Conservation (phyloP, 2,797 vertebrate genomes). For the Siniperca scherzeri region DNA sequence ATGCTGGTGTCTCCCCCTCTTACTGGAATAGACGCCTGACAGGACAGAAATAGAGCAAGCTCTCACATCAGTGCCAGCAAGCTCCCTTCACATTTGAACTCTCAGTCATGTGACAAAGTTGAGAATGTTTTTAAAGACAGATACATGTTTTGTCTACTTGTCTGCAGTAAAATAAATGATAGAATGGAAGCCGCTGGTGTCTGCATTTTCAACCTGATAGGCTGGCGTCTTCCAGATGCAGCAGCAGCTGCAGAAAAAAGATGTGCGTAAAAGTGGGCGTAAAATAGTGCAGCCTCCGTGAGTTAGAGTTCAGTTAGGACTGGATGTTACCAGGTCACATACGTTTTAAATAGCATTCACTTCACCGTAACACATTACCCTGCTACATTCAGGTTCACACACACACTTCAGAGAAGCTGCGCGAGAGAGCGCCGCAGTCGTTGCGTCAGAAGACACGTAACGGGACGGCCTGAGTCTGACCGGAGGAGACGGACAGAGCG, state of each 20-base stretch:
- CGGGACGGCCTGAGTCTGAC: conserved; percentile 44
- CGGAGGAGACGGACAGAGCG: conserved; percentile 3
- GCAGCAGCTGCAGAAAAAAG: not conserved
- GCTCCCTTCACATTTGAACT: conserved; percentile 33
- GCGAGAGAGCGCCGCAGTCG: conserved; percentile 49
- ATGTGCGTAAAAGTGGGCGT: conserved; percentile 27
- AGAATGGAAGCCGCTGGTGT: not conserved
- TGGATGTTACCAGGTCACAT: no score
- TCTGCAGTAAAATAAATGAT: not conserved
- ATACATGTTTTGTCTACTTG: not conserved
- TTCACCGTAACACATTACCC: not conserved
- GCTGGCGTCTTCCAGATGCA: no score
- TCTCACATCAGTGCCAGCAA: conserved; percentile 44
- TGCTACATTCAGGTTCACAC: not conserved
- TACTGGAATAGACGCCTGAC: conserved; percentile 73
- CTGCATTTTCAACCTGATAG: no score
- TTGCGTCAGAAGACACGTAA: conserved; percentile 69
- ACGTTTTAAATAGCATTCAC: not conserved
- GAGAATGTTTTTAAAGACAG: not conserved
- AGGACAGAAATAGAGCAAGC: conserved; percentile 82
- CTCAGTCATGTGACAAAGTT: conserved; percentile 14
- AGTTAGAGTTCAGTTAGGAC: not conserved
- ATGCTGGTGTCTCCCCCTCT: conserved; percentile 45
- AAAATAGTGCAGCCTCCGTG: not conserved
- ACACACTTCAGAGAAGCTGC: not conserved